These are phyloP conservation scores for Cryptocephalus moraei DNA, from an alignment of 2,888 invertebrate genomes.

Conservation along the genomic window DNA sequence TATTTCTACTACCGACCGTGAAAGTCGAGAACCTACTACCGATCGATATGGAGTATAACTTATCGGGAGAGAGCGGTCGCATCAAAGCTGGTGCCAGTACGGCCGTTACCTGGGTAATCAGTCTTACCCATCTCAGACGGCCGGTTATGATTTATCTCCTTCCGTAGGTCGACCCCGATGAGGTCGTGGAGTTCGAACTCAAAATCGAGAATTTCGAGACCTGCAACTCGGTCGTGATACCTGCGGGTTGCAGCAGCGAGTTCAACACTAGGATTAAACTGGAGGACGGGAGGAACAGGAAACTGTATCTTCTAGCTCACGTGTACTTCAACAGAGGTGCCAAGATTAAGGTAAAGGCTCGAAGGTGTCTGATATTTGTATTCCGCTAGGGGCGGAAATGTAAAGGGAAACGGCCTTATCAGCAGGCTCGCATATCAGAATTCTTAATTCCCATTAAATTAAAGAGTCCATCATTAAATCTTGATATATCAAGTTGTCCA, in stretches of 20 bases:
- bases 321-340: constrained; percentile 31
- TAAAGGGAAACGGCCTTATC: no score
- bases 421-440: no score
- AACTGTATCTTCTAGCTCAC: constrained; percentile 62
- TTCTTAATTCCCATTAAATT: no score
- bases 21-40: constrained; percentile 83
- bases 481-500: no score
- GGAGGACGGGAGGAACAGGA: constrained; percentile 60
- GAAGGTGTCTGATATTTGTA: no score
- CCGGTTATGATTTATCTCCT: no score
- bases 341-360: constrained; percentile 29
- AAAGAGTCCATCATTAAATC: no score
- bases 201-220: constrained; percentile 71
- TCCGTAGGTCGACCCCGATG: constrained; percentile 57
- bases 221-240: constrained; percentile 26
- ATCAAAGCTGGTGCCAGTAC: constrained; percentile 30
- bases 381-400: no score
- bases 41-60: constrained; percentile 59
- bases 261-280: constrained; percentile 49
- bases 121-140: no score
- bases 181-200: constrained; percentile 62
- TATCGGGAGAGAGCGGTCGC: constrained; percentile 32
- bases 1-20: constrained; percentile 76
- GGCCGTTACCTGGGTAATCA: constrained; percentile 29
- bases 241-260: constrained; percentile 24